phyloP scores from a whole-genome alignment of 1,140 invertebrate genomes.

The Armadillidium nasatum region DNA sequence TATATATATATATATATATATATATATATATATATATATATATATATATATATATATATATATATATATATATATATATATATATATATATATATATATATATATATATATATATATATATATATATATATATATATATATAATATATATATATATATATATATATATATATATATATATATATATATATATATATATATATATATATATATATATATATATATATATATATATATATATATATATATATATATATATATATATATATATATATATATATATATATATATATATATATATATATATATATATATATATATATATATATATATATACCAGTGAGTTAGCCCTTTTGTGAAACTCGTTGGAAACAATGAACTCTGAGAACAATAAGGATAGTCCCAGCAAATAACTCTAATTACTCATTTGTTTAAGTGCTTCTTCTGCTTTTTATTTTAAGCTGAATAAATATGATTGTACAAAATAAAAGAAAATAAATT shows the following conservation, averaged over 20 bases:
- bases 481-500: too few relatives aligned
- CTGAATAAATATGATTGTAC: too few relatives aligned
- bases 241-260: constrained; percentile 11
- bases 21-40: too few relatives aligned
- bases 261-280: background rate
- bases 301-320: constrained; percentile 10
- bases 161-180: constrained; percentile 1
- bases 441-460: too few relatives aligned
- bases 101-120: background rate
- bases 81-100: too few relatives aligned
- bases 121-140: background rate
- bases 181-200: background rate
- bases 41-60: too few relatives aligned
- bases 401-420: too few relatives aligned
- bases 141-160: background rate
- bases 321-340: background rate
- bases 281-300: constrained; percentile 14
- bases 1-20: too few relatives aligned
- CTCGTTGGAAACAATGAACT: too few relatives aligned
- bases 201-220: background rate
- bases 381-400: too few relatives aligned
- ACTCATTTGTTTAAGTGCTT: too few relatives aligned
- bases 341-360: background rate
- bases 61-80: too few relatives aligned
- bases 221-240: background rate